Base-by-base conservation (phyloP, 2,888 invertebrate genomes). In the Stenchaetothrips biformis region DNA sequence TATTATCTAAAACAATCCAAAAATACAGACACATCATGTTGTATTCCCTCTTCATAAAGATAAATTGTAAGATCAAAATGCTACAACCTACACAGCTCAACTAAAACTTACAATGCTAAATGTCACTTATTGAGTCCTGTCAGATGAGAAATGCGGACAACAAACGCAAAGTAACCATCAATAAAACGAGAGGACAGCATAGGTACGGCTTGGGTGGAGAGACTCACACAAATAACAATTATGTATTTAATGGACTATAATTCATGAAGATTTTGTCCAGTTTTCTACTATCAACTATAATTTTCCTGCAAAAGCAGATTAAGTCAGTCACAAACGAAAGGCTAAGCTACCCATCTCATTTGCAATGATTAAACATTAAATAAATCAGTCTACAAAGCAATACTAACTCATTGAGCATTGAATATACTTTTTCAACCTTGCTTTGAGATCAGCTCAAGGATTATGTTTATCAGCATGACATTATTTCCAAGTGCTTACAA, bases 401-500 rank as follows among this genome's bases (percentile, higher is more conserved):
- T 37, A 37, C 37, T 9, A 7, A 74, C 25, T 25, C 25, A 74
- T 74, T 74, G 67, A 74, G 67, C 67, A 74, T 74, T 25, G 9
- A 74, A 74, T 25, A 11, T 21, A 25, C 25, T 2, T 21, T 25
- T 25, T 25, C 37, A 11, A 25, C 25, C 11, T 74, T 74, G 21
- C 21, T 11, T 9, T 21, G 25, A 74, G 21, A 74, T 21, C 67
- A 74, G 67, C 67, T 74, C 67, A 74, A 74, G 21, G 21, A 25
- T 25, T 25, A 25, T 74, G 25, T 25, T 11, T 25, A 25, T 25
- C 7, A 9, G 7, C 8, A 25, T 7, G 8, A 74, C n/a, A 21
- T 74, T 25, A 74, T 74, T 21, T 25, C 67, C 67, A 74, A 7
- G 67, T 74, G 25, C 67, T 74, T 11, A 74, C 67, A 74, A 74